Evolutionary conservation across 2,888 invertebrate species (phyloP), one percentile per base, ranked within the genome.

Genomic region (Allacma fusca): DNA sequence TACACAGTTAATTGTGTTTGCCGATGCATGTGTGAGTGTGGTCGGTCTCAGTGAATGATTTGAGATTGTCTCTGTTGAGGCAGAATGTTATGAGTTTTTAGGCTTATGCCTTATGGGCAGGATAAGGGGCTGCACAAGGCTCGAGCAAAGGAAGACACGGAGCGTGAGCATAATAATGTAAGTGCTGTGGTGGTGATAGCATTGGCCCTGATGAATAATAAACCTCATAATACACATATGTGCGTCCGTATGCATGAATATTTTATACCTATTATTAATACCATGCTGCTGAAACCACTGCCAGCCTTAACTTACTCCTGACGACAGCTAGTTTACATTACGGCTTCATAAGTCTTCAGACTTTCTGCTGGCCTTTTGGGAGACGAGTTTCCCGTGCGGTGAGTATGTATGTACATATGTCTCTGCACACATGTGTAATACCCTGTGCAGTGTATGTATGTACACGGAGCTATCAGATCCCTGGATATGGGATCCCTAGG

Each of bases 1-100:
- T 65, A 2, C 16, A 28, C 1, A 65, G 65, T 65, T 65, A 65
- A 65, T 65, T 65, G 65, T 62, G 73, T 73, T 62, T 62, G 64
- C 62, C 40, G 73, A 73, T 73, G 73, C 73, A 73, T 73, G 40
- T 70, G 70, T 70, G 50, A 50, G 50, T 72, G 72, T 24, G 59
- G 73, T 73, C 26, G 59, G 72, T 72, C 40, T 73, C 73, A 64
- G 40, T 73, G 73, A 73, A 62, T 73, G 73, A 62, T 29, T 73
- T 62, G 73, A 72, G 34, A 73, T 73, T 65, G 73, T 26, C 43
- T 68, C 68, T 71, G 57, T 50, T 57, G 19, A 68, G 1, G 68
- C 57, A 57, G n/a, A 71, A 26, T 71, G 71, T 44, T 50, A 50
- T 50, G 50, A 50, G n/a, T 5, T n/a, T 50, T 50, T 40, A 68